phyloP scores from a whole-genome alignment of 2,797 vertebrate genomes.

The Sitta carolinensis region DNA sequence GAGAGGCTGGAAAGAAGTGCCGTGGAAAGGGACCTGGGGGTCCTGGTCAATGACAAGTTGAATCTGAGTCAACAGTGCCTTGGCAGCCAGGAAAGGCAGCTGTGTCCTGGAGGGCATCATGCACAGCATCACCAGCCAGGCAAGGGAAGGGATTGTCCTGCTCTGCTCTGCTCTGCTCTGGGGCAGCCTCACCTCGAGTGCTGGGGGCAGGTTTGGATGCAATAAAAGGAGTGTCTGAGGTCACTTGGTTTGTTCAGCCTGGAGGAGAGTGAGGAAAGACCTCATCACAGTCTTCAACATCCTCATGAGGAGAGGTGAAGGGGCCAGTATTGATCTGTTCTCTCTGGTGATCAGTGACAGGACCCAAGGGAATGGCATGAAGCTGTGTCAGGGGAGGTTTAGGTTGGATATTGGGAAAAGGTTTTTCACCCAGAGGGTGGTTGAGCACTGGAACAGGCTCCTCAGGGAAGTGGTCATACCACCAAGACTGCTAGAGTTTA shows the following conservation, averaged over 20 bases:
- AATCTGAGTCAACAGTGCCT: background rate
- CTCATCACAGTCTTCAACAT: background rate
- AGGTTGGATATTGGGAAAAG: background rate
- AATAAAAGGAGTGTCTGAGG: background rate
- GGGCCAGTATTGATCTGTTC: background rate
- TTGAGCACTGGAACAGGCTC: background rate
- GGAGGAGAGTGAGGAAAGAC: background rate
- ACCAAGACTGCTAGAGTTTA: background rate
- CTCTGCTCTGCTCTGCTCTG: background rate
- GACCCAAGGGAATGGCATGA: background rate
- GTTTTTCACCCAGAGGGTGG: background rate
- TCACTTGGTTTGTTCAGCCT: background rate
- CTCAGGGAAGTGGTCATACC: background rate
- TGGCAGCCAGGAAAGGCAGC: background rate
- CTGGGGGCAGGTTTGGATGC: background rate
- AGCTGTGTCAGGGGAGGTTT: background rate
- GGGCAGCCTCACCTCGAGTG: accelerated
- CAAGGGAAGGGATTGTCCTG: background rate
- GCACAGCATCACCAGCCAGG: accelerated
- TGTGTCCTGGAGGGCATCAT: background rate
- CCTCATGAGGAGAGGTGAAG: background rate
- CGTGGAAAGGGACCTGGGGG: accelerated
- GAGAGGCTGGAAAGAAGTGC: background rate
- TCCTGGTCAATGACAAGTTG: accelerated
- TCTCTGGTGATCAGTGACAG: background rate